phyloP scores from a whole-genome alignment of 2,797 vertebrate species.

The Taenioides sp. region DNA sequence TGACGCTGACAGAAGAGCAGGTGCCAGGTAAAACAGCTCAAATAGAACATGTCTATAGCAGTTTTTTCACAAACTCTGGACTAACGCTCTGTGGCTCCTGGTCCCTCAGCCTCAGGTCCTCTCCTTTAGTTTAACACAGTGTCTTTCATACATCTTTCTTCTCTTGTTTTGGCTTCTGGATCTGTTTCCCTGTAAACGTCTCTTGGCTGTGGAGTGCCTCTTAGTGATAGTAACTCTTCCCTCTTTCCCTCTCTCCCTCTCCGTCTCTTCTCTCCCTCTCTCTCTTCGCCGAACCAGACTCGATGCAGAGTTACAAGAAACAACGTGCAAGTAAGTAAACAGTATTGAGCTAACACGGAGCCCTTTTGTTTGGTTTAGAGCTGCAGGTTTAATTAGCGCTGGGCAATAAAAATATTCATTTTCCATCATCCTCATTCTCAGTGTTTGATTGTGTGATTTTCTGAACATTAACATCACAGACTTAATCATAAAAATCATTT shows the following conservation, averaged over 20 bases:
- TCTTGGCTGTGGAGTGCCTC: slow-evolving; percentile 49
- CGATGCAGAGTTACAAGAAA: slow-evolving; percentile 89
- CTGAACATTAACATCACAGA: no score
- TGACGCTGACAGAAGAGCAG: slow-evolving; percentile 85
- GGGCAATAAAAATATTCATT: no score
- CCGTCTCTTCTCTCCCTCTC: neutral
- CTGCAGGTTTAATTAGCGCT: no score
- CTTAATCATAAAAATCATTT: no score
- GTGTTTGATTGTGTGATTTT: no score
- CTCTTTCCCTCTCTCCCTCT: slow-evolving; percentile 30
- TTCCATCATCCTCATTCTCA: no score
- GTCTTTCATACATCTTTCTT: neutral
- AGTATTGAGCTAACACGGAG: neutral
- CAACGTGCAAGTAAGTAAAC: slow-evolving; percentile 84
- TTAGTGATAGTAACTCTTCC: slow-evolving; percentile 41
- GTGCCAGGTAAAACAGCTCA: slow-evolving; percentile 83
- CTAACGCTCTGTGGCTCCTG: slow-evolving; percentile 27
- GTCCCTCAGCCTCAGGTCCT: slow-evolving; percentile 24
- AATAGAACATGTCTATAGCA: slow-evolving; percentile 23
- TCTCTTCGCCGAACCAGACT: slow-evolving; percentile 78
- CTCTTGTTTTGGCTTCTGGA: neutral
- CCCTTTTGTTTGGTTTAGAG: no score
- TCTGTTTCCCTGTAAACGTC: neutral
- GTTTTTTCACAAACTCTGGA: slow-evolving; percentile 41
- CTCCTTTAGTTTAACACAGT: slow-evolving; percentile 1